phyloP scores from a whole-genome alignment of 2,888 invertebrate genomes.

The Nezara viridula region DNA sequence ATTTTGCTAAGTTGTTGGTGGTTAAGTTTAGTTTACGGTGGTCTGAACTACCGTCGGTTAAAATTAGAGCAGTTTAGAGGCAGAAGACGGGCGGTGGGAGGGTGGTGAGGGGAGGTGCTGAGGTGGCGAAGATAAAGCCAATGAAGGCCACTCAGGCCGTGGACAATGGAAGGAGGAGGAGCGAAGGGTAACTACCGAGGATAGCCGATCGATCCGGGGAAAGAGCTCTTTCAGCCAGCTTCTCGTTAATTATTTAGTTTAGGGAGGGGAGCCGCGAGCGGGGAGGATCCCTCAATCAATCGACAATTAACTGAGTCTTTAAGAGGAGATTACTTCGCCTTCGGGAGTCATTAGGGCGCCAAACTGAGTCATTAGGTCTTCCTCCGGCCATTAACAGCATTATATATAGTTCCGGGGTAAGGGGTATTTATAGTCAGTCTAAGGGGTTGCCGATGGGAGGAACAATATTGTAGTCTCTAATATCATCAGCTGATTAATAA shows the following conservation, averaged over 20 bases:
- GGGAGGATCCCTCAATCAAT: background rate
- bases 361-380: background rate
- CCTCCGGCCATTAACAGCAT: background rate
- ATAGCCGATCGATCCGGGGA: background rate
- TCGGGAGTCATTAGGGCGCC: background rate
- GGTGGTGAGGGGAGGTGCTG: background rate
- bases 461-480: too few species aligned
- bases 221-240: constrained; percentile 12
- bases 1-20: too few species aligned
- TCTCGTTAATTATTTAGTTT: constrained; percentile 19
- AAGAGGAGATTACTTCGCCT: constrained; percentile 1
- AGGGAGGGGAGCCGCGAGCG: background rate
- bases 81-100: background rate
- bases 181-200: background rate
- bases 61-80: too few species aligned
- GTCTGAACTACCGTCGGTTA: too few species aligned
- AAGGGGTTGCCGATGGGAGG: too few species aligned
- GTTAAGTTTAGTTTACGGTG: too few species aligned
- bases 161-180: background rate
- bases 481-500: too few species aligned
- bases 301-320: background rate
- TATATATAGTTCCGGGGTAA: background rate
- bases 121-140: background rate
- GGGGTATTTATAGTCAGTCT: background rate
- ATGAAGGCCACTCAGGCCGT: background rate